Conservation (phyloP, 2,797 vertebrate species). For the Acanthopagrus latus region DNA sequence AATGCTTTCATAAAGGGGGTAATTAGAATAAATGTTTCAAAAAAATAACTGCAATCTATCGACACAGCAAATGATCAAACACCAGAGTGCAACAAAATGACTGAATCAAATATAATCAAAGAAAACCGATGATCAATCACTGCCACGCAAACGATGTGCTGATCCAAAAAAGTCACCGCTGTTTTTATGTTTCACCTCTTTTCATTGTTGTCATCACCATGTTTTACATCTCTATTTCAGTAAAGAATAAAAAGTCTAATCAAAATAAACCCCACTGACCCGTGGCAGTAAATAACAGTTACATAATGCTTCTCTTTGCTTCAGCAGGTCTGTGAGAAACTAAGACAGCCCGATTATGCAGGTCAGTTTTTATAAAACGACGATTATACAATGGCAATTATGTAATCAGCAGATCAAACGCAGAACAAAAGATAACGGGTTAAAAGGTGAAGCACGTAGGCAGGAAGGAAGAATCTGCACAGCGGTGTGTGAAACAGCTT, state of each 20-base stretch:
- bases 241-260: conserved; percentile 28
- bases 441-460: conserved; percentile 58
- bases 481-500: neutral
- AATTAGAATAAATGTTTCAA: neutral
- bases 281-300: conserved; percentile 15
- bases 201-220: neutral
- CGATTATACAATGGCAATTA: conserved; percentile 66
- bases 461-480: conserved; percentile 19
- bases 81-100: neutral
- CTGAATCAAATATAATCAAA: neutral
- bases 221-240: neutral
- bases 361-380: conserved; percentile 58
- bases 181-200: neutral
- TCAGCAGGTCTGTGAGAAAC: conserved; percentile 13
- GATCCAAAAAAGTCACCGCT: neutral
- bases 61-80: neutral
- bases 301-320: conserved; percentile 33
- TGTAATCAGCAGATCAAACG: conserved; percentile 66
- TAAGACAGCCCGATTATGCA: conserved; percentile 43
- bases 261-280: conserved; percentile 7
- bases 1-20: neutral
- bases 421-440: conserved; percentile 56
- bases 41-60: no score
- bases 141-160: neutral
- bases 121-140: neutral